These are phyloP conservation scores for Diadema setosum DNA, from an alignment of 35 echinoderm and acorn worm species.

Conservation along the genomic window DNA sequence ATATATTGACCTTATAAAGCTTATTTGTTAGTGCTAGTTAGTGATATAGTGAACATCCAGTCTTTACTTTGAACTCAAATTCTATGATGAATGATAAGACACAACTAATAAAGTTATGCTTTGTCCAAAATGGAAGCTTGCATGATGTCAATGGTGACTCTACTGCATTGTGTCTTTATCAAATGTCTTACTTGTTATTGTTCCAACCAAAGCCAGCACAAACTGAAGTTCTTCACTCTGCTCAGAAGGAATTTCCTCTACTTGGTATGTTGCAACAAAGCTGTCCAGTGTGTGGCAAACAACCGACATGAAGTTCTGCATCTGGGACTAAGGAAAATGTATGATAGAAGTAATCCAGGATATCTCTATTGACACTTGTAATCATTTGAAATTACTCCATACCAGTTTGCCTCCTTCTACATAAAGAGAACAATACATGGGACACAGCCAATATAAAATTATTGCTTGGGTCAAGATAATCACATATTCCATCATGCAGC, in stretches of 20 bases:
- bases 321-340: conserved; percentile 48
- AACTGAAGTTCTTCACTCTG: conserved; percentile 70
- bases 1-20: background rate
- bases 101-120: background rate
- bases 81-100: background rate
- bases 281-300: conserved; percentile 64
- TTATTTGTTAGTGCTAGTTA: background rate
- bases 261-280: conserved; percentile 65
- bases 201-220: conserved; percentile 63
- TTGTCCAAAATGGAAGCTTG: background rate
- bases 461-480: background rate
- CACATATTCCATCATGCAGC: background rate
- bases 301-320: conserved; percentile 48
- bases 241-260: conserved; percentile 21
- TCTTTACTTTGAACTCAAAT: background rate
- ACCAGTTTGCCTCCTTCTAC: background rate
- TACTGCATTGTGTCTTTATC: background rate
- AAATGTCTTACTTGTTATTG: conserved; percentile 40
- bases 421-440: background rate
- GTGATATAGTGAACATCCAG: background rate
- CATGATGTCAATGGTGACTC: background rate
- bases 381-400: background rate
- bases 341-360: background rate
- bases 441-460: background rate
- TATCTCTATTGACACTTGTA: background rate